A percentile compares a stretch with the other conserved stretches of the same genome.
Evolutionary conservation across 2,113 vertebrate genomes (phyloP).

Genomic region (Chaenocephalus aceratus): DNA sequence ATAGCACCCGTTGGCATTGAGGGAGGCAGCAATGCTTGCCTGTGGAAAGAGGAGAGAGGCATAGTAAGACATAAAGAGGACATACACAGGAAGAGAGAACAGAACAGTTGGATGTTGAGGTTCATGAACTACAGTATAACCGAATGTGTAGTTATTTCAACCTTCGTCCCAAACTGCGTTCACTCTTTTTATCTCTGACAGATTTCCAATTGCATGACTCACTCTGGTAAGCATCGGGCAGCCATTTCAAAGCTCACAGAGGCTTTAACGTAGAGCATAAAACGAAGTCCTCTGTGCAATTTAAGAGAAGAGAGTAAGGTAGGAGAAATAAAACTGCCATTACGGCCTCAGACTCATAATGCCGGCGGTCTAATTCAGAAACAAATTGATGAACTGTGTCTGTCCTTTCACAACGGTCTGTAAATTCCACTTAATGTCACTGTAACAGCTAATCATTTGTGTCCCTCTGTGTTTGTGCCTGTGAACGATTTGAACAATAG

Average conservation of each 20-base stretch:
- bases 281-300: background rate
- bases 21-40: constrained; percentile 46
- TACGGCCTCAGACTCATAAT: constrained; percentile 47
- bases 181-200: constrained; percentile 47
- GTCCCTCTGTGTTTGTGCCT: constrained; percentile 28
- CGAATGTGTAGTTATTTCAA: too few relatives aligned
- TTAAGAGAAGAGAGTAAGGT: background rate
- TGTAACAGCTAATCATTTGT: constrained; percentile 54
- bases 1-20: constrained; percentile 76
- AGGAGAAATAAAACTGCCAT: constrained; percentile 13
- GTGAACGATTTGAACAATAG: constrained; percentile 36
- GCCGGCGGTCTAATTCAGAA: constrained; percentile 41
- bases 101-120: constrained; percentile 37
- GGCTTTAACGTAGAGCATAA: constrained; percentile 31
- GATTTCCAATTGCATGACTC: constrained; percentile 64
- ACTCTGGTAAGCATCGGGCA: constrained; percentile 56
- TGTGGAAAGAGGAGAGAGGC: constrained; percentile 14
- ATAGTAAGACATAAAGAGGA: constrained; percentile 42
- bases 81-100: constrained; percentile 19
- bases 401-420: constrained; percentile 60
- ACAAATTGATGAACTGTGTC: constrained; percentile 65
- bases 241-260: constrained; percentile 62
- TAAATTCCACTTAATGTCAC: constrained; percentile 67
- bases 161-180: constrained; percentile 14
- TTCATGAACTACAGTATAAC: background rate